Conservation (phyloP, 1,140 invertebrate species). For the Rhagoletis zephyria region DNA sequence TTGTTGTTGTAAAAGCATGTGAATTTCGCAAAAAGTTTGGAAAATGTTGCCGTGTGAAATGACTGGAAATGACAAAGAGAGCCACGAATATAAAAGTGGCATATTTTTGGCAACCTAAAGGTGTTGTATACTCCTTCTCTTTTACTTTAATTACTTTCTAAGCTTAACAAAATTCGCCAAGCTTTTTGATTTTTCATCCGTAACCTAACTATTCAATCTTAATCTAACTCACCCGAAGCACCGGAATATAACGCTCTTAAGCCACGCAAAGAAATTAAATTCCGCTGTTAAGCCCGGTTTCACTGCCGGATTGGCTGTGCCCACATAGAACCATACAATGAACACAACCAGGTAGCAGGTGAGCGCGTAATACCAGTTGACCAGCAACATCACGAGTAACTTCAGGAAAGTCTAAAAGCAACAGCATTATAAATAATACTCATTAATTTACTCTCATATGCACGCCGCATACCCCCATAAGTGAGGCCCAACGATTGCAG, state of each 20-base stretch:
- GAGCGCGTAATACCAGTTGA: conserved; percentile 92
- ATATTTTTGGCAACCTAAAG: too few species aligned
- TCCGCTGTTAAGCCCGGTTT: conserved; percentile 91
- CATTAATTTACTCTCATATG: too few species aligned
- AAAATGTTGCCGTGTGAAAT: too few species aligned
- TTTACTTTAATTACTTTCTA: conserved; percentile 9
- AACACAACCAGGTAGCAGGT: conserved; percentile 86
- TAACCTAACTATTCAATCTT: too few species aligned
- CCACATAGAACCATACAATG: conserved; percentile 93
- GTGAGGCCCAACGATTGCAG: conserved; percentile 93
- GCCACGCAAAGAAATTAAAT: conserved; percentile 89
- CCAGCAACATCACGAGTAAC: conserved; percentile 91
- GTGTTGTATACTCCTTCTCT: not conserved
- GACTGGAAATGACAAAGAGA: too few species aligned
- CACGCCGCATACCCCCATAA: conserved; percentile 84
- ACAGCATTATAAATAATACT: too few species aligned
- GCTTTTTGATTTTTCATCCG: too few species aligned
- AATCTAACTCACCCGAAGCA: conserved; percentile 82
- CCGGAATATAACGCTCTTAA: conserved; percentile 82
- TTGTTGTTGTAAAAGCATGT: not conserved
- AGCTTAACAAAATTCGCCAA: too few species aligned
- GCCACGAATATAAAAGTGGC: too few species aligned
- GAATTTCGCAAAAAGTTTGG: too few species aligned
- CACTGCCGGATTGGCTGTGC: conserved; percentile 92
- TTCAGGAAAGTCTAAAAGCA: conserved; percentile 75